These are phyloP conservation scores for Sciurus niger DNA, from an alignment of 2,113 vertebrate genomes.

Conservation along the genomic window DNA sequence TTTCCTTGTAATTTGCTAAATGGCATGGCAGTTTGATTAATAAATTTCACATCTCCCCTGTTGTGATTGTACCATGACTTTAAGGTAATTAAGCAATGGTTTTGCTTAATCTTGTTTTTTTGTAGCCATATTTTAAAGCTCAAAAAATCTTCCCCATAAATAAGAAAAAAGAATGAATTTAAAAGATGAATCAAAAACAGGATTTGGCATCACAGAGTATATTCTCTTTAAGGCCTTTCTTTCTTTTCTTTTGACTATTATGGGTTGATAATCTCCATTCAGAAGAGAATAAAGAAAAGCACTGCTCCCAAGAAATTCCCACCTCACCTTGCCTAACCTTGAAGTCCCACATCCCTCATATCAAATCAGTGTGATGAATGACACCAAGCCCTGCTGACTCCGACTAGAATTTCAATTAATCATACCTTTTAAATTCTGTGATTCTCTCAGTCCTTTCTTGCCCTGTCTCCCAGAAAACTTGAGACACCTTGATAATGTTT, in stretches of 20 bases:
- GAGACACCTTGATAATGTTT: conserved; percentile 1
- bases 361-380: conserved; percentile 80
- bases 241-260: conserved; percentile 41
- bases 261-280: conserved; percentile 60
- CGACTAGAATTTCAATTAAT: conserved; percentile 81
- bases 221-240: neutral
- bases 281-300: conserved; percentile 64
- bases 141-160: conserved; percentile 1
- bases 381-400: conserved; percentile 65
- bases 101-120: conserved; percentile 17
- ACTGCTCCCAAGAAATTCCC: conserved; percentile 62
- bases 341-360: conserved; percentile 69
- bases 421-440: conserved; percentile 65
- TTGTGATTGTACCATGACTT: neutral
- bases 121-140: neutral
- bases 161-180: conserved; percentile 43
- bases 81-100: neutral
- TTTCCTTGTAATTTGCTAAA: conserved; percentile 16
- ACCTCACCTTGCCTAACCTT: conserved; percentile 81
- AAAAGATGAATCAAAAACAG: conserved; percentile 26
- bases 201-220: neutral
- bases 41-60: neutral
- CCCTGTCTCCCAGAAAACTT: conserved; percentile 57
- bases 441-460: conserved; percentile 43
- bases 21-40: neutral